These are phyloP conservation scores for Cairina moschata DNA, from an alignment of 2,113 vertebrate species.

Conservation along the genomic window DNA sequence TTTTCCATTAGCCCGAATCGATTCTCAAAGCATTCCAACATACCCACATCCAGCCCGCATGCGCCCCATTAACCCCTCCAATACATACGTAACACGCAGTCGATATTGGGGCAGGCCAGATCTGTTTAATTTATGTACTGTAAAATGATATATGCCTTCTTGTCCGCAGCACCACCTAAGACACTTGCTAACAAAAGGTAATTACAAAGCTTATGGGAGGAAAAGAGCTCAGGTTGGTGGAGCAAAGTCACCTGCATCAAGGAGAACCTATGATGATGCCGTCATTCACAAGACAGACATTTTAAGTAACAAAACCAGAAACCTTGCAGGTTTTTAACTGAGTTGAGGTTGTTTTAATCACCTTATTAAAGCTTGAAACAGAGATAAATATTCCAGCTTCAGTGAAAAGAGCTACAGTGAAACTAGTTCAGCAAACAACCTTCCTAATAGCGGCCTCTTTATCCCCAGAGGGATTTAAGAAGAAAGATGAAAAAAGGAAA, in stretches of 20 bases:
- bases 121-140: not conserved
- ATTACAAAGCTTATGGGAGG: not conserved
- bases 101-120: not conserved
- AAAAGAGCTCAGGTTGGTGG: not conserved
- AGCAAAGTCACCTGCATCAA: not conserved
- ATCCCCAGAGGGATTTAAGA: conserved; percentile 2
- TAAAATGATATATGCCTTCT: not conserved
- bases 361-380: not conserved
- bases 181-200: not conserved
- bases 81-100: not conserved
- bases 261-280: not conserved
- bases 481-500: conserved; percentile 4
- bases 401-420: not conserved
- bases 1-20: conserved; percentile 72
- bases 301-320: conserved; percentile 8
- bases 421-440: conserved; percentile 2
- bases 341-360: not conserved
- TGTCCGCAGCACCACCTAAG: not conserved
- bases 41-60: conserved; percentile 31
- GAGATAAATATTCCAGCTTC: conserved; percentile 17
- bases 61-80: conserved; percentile 56
- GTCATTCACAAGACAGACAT: not conserved
- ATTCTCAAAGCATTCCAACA: conserved; percentile 72
- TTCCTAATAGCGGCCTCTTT: not conserved
- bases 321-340: not conserved